These are phyloP conservation scores for Crypturellus tataupa DNA, from an alignment of 2,797 vertebrate species.

Conservation along the genomic window DNA sequence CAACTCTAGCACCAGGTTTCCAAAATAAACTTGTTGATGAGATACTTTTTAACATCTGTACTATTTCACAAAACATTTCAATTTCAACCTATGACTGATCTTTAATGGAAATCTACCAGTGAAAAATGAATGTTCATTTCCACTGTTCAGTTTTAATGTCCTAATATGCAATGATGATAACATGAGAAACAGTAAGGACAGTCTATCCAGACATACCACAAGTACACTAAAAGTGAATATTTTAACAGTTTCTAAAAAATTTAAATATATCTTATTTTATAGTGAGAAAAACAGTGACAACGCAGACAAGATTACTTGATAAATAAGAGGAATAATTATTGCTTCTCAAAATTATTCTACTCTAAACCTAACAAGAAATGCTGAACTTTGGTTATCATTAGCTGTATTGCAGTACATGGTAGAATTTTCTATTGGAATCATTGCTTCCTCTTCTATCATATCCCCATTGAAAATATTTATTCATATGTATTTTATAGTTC, in stretches of 20 bases:
- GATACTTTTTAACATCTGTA: not conserved
- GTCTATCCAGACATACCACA: not conserved
- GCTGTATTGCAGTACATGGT: not conserved
- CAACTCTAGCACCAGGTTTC: not conserved
- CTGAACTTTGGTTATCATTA: not conserved
- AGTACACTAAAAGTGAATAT: not conserved
- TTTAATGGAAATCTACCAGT: not conserved
- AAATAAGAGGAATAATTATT: not conserved
- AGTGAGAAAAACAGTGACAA: not conserved
- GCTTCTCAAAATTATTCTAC: not conserved
- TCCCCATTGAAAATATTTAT: not conserved
- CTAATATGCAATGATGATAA: not conserved
- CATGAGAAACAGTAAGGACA: not conserved
- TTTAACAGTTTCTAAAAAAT: not conserved
- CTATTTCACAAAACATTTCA: not conserved
- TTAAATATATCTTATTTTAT: not conserved
- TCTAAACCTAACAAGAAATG: not conserved
- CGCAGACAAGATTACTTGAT: not conserved
- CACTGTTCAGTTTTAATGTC: not conserved
- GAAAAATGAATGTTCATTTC: not conserved
- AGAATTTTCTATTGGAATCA: not conserved
- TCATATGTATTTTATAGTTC: not conserved
- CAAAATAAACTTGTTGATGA: not conserved
- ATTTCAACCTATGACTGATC: not conserved
- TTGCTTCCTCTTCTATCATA: not conserved